Evolutionary conservation across 2,113 vertebrate species (phyloP).

Genomic region (Nestor notabilis): DNA sequence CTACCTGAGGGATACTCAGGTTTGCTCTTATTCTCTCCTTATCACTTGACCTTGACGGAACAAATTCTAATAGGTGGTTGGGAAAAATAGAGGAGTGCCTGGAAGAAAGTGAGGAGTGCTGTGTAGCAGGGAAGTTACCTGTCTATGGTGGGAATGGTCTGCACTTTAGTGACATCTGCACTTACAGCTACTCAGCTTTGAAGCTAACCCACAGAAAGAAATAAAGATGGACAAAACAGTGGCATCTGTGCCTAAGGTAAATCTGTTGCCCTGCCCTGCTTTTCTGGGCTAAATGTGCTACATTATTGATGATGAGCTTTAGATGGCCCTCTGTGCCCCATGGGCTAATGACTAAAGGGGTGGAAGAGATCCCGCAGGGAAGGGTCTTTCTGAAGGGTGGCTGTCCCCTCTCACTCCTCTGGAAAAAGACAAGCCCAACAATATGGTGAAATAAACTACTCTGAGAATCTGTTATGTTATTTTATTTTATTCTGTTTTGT

Average conservation of each 20-base stretch:
- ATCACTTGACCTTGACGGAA: background rate
- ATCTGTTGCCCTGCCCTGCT: background rate
- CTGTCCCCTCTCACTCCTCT: background rate
- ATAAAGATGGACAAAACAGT: background rate
- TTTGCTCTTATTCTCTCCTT: background rate
- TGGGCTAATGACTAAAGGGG: background rate
- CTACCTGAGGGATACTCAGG: background rate
- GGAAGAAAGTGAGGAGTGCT: background rate
- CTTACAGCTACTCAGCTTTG: background rate
- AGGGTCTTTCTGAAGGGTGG: background rate
- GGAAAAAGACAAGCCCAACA: background rate
- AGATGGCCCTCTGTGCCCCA: background rate
- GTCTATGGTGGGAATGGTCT: background rate
- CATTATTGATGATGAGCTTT: background rate
- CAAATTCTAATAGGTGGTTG: background rate
- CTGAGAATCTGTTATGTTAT: background rate
- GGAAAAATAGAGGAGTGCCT: background rate
- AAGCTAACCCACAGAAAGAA: background rate
- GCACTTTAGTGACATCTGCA: background rate
- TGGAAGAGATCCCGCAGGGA: background rate
- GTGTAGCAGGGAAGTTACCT: background rate
- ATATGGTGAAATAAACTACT: background rate
- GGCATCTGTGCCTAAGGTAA: background rate
- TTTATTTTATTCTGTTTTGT: too few relatives aligned
- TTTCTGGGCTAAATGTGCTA: background rate